A percentile compares a stretch with the other conserved stretches of the same genome.
phyloP scores from a whole-genome alignment of 2,888 invertebrate species.

The Macaria liturata region DNA sequence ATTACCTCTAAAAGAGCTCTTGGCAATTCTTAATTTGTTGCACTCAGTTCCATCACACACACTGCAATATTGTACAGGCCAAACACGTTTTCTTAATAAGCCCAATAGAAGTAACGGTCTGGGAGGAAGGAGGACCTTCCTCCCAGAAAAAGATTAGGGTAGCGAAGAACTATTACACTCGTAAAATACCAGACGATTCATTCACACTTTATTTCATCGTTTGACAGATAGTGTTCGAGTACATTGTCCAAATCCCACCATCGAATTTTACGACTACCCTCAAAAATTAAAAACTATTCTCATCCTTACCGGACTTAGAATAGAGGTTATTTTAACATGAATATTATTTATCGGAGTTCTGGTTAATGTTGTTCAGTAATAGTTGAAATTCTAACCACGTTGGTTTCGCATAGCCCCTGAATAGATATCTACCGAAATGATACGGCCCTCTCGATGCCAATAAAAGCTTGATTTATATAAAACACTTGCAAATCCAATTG shows the following conservation, averaged over 20 bases:
- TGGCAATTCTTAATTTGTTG: too few species aligned
- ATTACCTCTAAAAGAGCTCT: too few species aligned
- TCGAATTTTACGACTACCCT: constrained; percentile 15
- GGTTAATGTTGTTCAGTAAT: constrained; percentile 30
- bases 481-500: constrained; percentile 55
- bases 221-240: constrained; percentile 68
- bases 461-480: constrained; percentile 74
- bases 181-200: constrained; percentile 46
- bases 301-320: not conserved
- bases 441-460: constrained; percentile 74
- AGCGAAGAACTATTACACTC: constrained; percentile 20
- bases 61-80: too few species aligned
- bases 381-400: constrained; percentile 62
- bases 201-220: constrained; percentile 65
- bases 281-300: constrained; percentile 8
- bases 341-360: constrained; percentile 21
- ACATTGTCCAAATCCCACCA: constrained; percentile 52
- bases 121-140: too few species aligned
- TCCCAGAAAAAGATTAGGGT: constrained; percentile 12
- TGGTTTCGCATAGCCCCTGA: constrained; percentile 69
- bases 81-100: too few species aligned
- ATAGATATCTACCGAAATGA: constrained; percentile 77
- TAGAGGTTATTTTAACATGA: not conserved
- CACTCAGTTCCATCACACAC: too few species aligned
- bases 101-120: not conserved